These are phyloP conservation scores for Steatornis caripensis DNA, from an alignment of 2,113 vertebrate genomes.

Conservation along the genomic window DNA sequence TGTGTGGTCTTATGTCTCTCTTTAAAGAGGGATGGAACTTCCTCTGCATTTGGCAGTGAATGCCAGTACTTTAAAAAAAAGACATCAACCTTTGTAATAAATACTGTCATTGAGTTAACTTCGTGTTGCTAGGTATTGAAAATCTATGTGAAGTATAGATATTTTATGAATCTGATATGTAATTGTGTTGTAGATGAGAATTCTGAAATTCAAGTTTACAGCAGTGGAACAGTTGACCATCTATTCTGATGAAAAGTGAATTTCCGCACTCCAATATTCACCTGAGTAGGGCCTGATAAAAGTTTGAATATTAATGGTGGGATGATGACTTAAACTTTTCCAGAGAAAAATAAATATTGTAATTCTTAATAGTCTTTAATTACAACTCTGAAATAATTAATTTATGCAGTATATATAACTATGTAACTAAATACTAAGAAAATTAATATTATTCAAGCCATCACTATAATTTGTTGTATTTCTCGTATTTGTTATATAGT, in stretches of 20 bases:
- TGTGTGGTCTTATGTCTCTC: neutral
- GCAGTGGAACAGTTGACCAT: neutral
- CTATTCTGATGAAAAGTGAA: constrained; percentile 12
- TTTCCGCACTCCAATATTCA: neutral
- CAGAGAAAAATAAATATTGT: constrained; percentile 16
- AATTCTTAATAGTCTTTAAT: constrained; percentile 2
- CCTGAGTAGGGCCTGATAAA: neutral
- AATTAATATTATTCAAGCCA: neutral
- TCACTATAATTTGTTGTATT: neutral
- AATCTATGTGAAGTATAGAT: neutral
- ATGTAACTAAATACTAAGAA: neutral
- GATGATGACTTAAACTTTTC: neutral
- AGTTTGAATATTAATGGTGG: neutral
- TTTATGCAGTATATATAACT: neutral
- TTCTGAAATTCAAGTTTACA: neutral
- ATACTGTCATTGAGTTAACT: neutral
- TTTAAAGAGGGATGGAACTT: neutral
- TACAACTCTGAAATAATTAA: neutral
- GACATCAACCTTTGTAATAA: neutral
- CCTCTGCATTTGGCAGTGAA: neutral
- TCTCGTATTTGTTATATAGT: neutral
- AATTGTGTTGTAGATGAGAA: neutral
- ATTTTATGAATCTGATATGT: neutral
- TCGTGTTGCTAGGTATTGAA: neutral
- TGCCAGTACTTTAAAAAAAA: neutral